Base-by-base conservation (phyloP, 2,797 vertebrate genomes). In the Halcyon leucocephala region DNA sequence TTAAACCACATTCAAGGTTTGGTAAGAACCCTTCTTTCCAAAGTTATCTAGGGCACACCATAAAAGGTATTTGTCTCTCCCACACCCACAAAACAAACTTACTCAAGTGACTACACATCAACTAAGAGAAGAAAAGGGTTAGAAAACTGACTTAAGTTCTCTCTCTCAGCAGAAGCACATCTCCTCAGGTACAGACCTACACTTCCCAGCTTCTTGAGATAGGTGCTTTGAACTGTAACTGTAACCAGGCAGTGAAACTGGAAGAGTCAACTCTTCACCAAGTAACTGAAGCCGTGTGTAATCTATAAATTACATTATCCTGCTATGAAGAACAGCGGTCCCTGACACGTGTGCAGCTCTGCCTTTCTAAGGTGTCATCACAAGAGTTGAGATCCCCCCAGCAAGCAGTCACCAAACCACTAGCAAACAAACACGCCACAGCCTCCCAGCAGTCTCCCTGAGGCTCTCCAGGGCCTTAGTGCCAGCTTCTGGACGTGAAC, bases 61-160 rank as follows among this genome's bases (percentile, higher is more conserved):
- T 39, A 65, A 51, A 57, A 86, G 24, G 26, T 62, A 31, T 5
- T 28, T 42, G 12, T 31, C 19, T 58, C 57, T 83, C 57, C 33
- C 46, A 91, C 62, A 88, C 61, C 77, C 73, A 83, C 62, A 84
- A 46, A 90, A 86, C 67, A 83, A 83, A 93, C 81, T 58, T 82
- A 57, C 65, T n/a, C 22, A 6, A 1, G 17, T 67, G 55, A 85
- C 33, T 52, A 78, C 37, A n/a, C 12, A 26, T 14, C 24, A 17
- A 35, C 37, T 24, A 86, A 55, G 6, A 39, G 55, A 78, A 83
- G 37, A 24, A 60, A 79, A 93, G 21, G 8, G 29, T 6, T 6
- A 81, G 21, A 71, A 94, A 79, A 86, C 10, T 25, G 28, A 69
- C 57, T 52, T 48, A 31, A 85, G 12, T 39, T 88, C 48, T n/a